Evolutionary conservation across 1,140 invertebrate species (phyloP), one percentile per base, ranked within the genome.

Genomic region (Lerema accius): DNA sequence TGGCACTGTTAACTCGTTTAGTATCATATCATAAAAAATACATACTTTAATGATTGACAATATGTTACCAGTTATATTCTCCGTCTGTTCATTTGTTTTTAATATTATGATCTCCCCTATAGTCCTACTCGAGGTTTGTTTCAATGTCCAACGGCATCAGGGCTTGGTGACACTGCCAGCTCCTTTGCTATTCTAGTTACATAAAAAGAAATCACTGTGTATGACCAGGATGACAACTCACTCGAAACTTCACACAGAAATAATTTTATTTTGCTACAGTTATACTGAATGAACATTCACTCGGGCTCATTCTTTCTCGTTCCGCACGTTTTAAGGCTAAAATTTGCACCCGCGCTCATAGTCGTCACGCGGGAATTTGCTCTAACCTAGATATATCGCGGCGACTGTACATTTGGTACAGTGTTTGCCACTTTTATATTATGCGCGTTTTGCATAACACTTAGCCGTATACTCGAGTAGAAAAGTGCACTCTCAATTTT

Each of bases 371-470:
- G 42, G 23, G 42, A 46, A 17, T 46, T 35, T 19, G 19, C 56
- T 39, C 32, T 59, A 59, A 59, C 43, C 43, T 28, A 59, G 55
- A 59, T 59, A 59, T 59, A 59, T 59, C 26, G 28, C 43, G 28
- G 42, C 9, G 55, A 48, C 55, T 59, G 43, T 59, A 59, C 55
- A 46, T 23, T 13, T 42, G 39, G 67, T 65, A 70, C 71, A 73
- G 37, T 65, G 55, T 64, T 73, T 73, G 64, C 62, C 71, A 73
- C 71, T 73, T 63, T 65, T 67, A 53, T 59, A 65, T 73, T 67
- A 73, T 73, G 64, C 66, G 66, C 63, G 61, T 74, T 69, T 64
- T 71, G 71, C 68, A 71, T 70, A 71, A 71, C 40, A 74, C 71
- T 73, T 67, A 73, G 61, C 65, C 46, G 66, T 67, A 69, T 69